A percentile compares a stretch with the other conserved stretches of the same genome.
These are phyloP conservation scores for Neoascia interrupta DNA, from an alignment of 2,888 invertebrate genomes.

Conservation along the genomic window DNA sequence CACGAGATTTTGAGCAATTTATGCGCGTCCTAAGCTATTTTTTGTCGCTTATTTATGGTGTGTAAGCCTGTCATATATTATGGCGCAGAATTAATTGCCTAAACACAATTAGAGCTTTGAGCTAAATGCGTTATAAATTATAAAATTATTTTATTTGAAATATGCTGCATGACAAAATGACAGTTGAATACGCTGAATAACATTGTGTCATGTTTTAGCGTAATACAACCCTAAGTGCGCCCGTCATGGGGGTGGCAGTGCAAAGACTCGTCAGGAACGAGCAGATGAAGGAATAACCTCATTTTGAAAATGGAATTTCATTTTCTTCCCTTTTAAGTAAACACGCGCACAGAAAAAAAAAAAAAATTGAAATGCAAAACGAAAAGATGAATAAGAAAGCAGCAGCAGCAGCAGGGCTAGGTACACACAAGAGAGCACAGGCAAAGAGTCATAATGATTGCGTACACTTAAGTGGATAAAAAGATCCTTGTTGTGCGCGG, in stretches of 20 bases:
- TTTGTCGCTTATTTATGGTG: slow-evolving; percentile 41
- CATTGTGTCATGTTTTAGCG: slow-evolving; percentile 47
- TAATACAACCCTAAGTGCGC: slow-evolving; percentile 37
- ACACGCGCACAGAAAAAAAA: slow-evolving; percentile 15
- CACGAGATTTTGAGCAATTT: slow-evolving; percentile 32
- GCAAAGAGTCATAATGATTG: slow-evolving; percentile 62
- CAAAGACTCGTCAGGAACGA: background rate
- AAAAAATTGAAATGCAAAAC: slow-evolving; percentile 11
- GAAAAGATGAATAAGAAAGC: slow-evolving; percentile 49
- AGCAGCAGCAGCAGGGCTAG: background rate
- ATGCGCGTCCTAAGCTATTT: background rate
- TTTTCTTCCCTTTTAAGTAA: slow-evolving; percentile 51
- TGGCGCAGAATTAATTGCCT: slow-evolving; percentile 45
- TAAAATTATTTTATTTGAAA: slow-evolving; percentile 42
- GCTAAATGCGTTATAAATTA: slow-evolving; percentile 40
- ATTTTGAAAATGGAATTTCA: slow-evolving; percentile 49
- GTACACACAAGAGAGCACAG: slow-evolving; percentile 33
- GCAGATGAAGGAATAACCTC: slow-evolving; percentile 43
- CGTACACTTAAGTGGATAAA: slow-evolving; percentile 68
- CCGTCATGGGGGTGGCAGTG: slow-evolving; percentile 2
- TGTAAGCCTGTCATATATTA: slow-evolving; percentile 32
- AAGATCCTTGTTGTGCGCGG: slow-evolving; percentile 59
- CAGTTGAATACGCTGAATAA: slow-evolving; percentile 49
- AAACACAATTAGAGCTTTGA: slow-evolving; percentile 6
- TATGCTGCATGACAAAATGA: slow-evolving; percentile 8